Percentiles rank a stretch among this genome's conserved stretches.
These are phyloP conservation scores for Bothrops jararaca DNA, from an alignment of 2,113 vertebrate genomes.

Conservation along the genomic window DNA sequence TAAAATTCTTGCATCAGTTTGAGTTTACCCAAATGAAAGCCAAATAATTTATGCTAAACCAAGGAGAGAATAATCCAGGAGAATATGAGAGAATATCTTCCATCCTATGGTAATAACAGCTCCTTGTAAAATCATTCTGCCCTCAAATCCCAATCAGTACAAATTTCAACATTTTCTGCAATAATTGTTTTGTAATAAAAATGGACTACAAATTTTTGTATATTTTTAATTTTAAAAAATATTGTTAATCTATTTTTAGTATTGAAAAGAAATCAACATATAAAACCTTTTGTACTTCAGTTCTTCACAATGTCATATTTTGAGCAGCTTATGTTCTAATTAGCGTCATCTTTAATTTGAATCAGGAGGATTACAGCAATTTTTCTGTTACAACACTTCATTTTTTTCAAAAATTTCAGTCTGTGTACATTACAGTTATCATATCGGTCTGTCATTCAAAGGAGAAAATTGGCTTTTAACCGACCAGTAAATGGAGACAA, in stretches of 20 bases:
- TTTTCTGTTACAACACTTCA: neutral
- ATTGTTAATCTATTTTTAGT: neutral
- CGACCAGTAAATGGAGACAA: neutral
- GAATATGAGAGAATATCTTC: neutral
- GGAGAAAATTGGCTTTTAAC: neutral
- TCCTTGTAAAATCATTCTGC: neutral
- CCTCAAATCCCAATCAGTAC: neutral
- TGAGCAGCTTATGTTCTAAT: neutral
- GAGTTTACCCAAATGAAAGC: neutral
- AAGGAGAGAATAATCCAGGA: neutral
- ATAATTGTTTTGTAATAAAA: neutral
- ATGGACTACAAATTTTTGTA: neutral
- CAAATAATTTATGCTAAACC: neutral
- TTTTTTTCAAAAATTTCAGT: neutral
- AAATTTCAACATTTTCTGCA: neutral
- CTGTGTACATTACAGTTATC: neutral
- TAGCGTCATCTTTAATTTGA: neutral
- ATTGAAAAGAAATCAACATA: neutral
- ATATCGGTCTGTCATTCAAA: neutral
- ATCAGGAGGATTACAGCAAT: accelerated
- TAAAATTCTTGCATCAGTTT: conserved; percentile 4
- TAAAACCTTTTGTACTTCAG: too few species aligned
- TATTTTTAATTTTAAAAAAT: neutral
- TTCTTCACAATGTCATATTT: neutral
- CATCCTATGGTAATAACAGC: neutral